Conservation (phyloP, 2,888 invertebrate genomes). For the Phragmatobia fuliginosa region DNA sequence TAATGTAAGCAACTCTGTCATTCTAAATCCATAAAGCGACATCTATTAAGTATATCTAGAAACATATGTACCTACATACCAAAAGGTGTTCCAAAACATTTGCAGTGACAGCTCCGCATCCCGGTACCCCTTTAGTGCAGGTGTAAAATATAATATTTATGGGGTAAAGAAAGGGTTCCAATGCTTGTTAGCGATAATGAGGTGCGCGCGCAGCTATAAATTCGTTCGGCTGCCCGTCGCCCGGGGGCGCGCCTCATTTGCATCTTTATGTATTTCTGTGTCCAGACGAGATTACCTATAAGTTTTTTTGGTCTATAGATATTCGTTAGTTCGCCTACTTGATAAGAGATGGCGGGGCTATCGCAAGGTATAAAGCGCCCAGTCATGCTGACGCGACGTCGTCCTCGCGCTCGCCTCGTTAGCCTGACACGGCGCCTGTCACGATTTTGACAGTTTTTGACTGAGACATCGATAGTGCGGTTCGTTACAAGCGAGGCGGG, state of each 20-base stretch:
- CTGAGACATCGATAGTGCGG: constrained; percentile 85
- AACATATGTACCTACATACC: constrained; percentile 25
- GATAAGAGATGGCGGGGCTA: constrained; percentile 73
- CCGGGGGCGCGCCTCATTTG: constrained; percentile 80
- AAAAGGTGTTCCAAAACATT: constrained; percentile 49
- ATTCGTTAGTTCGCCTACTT: constrained; percentile 62
- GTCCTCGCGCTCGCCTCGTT: constrained; percentile 74
- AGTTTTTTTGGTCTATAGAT: constrained; percentile 41
- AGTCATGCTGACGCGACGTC: constrained; percentile 74
- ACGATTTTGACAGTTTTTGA: constrained; percentile 85
- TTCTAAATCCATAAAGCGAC: constrained; percentile 44
- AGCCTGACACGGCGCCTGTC: constrained; percentile 84
- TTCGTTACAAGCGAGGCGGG: constrained; percentile 82
- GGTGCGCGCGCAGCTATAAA: constrained; percentile 82
- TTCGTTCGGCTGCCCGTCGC: constrained; percentile 76
- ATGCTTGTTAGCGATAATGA: constrained; percentile 85
- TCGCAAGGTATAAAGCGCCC: constrained; percentile 55
- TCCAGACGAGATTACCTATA: constrained; percentile 54
- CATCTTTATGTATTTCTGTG: constrained; percentile 77
- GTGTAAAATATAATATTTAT: constrained; percentile 86
- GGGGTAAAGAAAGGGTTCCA: constrained; percentile 80
- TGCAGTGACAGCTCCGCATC: constrained; percentile 44
- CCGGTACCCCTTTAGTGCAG: constrained; percentile 68
- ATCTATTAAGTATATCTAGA: constrained; percentile 36
- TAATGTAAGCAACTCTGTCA: constrained; percentile 27